A percentile compares a stretch with the other conserved stretches of the same genome.
Conservation (phyloP, 1,140 invertebrate genomes). For the Samia ricini region DNA sequence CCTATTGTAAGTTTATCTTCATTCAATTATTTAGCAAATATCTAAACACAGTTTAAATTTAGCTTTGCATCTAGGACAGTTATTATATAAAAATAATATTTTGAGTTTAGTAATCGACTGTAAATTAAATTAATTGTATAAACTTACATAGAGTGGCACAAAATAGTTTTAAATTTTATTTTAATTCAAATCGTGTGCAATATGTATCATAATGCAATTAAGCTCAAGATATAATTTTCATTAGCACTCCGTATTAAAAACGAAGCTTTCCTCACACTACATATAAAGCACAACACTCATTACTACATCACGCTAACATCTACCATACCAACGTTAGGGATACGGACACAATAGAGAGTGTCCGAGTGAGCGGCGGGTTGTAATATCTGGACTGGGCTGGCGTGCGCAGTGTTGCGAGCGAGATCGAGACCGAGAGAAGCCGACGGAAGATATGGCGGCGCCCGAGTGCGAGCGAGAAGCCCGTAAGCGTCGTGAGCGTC, state of each 20-base stretch:
- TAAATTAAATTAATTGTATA: too few species aligned
- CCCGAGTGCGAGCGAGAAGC: slow-evolving; percentile 70
- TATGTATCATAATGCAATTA: background rate
- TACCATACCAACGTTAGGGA: slow-evolving; percentile 57
- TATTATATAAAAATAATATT: background rate
- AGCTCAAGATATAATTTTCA: background rate
- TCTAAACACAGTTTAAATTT: background rate
- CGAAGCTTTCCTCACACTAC: background rate
- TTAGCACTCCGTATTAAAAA: background rate
- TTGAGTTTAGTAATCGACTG: background rate
- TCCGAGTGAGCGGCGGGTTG: slow-evolving; percentile 63
- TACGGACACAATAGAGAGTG: slow-evolving; percentile 67
- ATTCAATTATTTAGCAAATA: background rate
- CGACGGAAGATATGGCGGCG: slow-evolving; percentile 65
- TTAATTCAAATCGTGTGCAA: too few species aligned
- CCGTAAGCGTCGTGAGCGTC: slow-evolving; percentile 87
- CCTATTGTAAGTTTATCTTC: background rate
- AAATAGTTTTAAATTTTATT: too few species aligned
- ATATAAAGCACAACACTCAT: background rate
- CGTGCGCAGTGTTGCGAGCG: slow-evolving; percentile 69
- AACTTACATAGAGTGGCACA: too few species aligned
- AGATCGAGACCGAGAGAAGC: slow-evolving; percentile 40
- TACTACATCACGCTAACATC: slow-evolving; percentile 37
- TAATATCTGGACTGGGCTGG: slow-evolving; percentile 66
- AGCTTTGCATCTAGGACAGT: background rate